A percentile compares a stretch with the other conserved stretches of the same genome.
phyloP scores from a whole-genome alignment of 2,113 vertebrate genomes.

The Hyperopisus bebe region DNA sequence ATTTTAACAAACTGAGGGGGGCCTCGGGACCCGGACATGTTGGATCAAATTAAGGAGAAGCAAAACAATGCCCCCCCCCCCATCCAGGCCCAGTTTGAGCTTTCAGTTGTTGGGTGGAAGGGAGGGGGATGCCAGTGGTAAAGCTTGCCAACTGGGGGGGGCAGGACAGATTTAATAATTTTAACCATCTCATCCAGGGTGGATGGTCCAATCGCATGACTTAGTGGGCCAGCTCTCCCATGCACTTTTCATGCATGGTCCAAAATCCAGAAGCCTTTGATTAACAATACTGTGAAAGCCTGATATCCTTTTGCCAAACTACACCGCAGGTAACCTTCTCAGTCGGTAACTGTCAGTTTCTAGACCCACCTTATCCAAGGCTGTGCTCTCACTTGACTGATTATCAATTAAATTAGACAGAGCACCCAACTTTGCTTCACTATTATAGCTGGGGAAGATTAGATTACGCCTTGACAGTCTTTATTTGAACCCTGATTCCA shows the following conservation, averaged over 20 bases:
- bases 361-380: constrained; percentile 24
- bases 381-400: constrained; percentile 47
- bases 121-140: not conserved
- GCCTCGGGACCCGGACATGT: not conserved
- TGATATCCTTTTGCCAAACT: not conserved
- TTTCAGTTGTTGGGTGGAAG: not conserved
- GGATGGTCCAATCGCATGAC: not conserved
- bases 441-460: constrained; percentile 44
- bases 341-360: constrained; percentile 42
- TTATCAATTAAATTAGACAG: constrained; percentile 52
- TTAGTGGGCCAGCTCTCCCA: not conserved
- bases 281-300: not conserved
- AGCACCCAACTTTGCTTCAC: constrained; percentile 41
- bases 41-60: not conserved
- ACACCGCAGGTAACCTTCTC: not conserved
- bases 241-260: not conserved
- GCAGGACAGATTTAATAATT: not conserved
- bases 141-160: not conserved
- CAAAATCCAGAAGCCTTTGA: not conserved
- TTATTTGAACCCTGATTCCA: constrained; percentile 28
- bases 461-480: constrained; percentile 33
- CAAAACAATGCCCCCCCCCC: not conserved
- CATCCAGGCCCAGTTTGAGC: not conserved
- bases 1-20: not conserved
- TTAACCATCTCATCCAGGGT: not conserved